Evolutionary conservation across 2,113 vertebrate species (phyloP), one percentile per base, ranked within the genome.

Genomic region (Meleagris gallopavo): DNA sequence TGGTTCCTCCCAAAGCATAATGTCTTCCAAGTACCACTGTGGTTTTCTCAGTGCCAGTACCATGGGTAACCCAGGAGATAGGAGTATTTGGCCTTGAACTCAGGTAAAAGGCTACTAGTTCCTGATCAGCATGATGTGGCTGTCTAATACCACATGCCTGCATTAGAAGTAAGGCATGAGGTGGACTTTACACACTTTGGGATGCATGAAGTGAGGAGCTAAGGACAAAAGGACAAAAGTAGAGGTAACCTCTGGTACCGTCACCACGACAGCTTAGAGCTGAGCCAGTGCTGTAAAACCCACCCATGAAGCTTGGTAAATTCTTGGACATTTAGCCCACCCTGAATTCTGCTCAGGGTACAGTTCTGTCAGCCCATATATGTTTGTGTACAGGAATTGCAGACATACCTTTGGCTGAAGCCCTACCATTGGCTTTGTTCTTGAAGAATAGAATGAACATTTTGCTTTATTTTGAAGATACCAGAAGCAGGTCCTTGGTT

Each of bases 301-400:
- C 95, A 96, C 96, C 95, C 96, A 94, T 65, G 36, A 92, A 94
- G 94, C 86, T 82, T 48, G 48, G 89, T 89, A 25, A 96, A 95
- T 97, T 83, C 83, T 74, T 83, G 76, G 92, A 90, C 41, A 0
- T 80, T 89, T 57, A 84, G 94, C 86, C 86, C 81, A 22, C 38
- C 7, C 32, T 48, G 74, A 89, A 50, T 90, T 82, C 90, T 89
- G 40, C 86, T 81, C 65, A 54, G 86, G 92, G 57, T 96, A 58
- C 38, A 12, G 43, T 90, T 86, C 78, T 76, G 73, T 83, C 69
- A 90, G 78, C 50, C 83, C 34, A 71, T 87, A 24, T 34, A 64
- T 72, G 48, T 93, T 86, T 92, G 74, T 84, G 48, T 45, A 48
- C 74, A 89, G 74, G 77, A 90, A 84, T 5, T 93, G 83, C 77